A percentile compares a stretch with the other conserved stretches of the same genome.
phyloP scores from a whole-genome alignment of 2,113 vertebrate species.

The Embiotoca jacksoni region DNA sequence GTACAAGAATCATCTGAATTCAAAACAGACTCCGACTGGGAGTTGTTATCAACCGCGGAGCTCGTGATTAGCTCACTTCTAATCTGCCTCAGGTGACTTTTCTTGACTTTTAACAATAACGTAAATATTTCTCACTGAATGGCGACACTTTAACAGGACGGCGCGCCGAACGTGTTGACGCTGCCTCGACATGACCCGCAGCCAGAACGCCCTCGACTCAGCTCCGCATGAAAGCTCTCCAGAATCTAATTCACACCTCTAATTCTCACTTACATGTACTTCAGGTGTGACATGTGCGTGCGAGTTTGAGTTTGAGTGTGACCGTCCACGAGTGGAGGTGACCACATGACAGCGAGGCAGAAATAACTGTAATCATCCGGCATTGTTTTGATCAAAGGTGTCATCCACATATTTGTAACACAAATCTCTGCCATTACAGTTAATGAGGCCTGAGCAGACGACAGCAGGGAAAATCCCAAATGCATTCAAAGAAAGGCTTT shows the following conservation, averaged over 20 bases:
- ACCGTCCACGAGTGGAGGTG: conserved; percentile 17
- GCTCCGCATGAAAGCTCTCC: conserved; percentile 45
- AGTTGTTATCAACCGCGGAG: conserved; percentile 14
- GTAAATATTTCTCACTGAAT: conserved; percentile 27
- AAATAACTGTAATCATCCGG: conserved; percentile 73
- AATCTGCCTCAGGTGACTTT: conserved; percentile 48
- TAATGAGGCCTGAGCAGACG: conserved; percentile 28
- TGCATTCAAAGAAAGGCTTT: conserved; percentile 17
- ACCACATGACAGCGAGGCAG: conserved; percentile 39
- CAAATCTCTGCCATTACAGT: conserved; percentile 47
- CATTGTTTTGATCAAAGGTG: conserved; percentile 70
- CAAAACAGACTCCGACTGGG: conserved; percentile 34
- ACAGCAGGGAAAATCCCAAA: conserved; percentile 67
- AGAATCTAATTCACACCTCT: conserved; percentile 66
- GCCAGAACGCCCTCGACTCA: conserved; percentile 17
- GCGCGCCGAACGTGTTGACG: neutral
- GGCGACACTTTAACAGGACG: neutral
- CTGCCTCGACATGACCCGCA: conserved; percentile 42
- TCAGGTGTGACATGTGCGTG: conserved; percentile 36
- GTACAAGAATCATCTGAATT: conserved; percentile 27
- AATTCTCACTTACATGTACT: conserved; percentile 51
- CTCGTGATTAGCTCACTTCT: conserved; percentile 27
- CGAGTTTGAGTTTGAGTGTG: neutral
- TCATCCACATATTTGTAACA: conserved; percentile 57
- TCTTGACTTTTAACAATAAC: neutral